Base-by-base conservation (phyloP, 2,888 invertebrate genomes). In the Phaedon cochleariae region DNA sequence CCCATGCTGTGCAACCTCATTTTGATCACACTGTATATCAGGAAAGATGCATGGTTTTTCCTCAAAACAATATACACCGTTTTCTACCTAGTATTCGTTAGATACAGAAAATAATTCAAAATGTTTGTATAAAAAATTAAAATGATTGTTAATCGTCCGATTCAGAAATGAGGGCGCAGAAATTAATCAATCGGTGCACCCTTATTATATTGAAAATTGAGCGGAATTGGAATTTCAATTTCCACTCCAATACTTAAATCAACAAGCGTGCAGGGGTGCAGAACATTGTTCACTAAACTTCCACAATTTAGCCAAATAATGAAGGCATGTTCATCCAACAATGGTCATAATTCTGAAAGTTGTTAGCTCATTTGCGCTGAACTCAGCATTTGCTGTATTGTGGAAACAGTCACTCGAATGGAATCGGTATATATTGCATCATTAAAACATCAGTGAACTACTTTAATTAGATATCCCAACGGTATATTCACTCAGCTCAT, bases 281-380 rank as follows among this genome's bases (percentile, higher is more conserved):
- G 53, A 31, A 26, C 34, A 22, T 10, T 48, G 37, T 37, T 34
- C 22, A 48, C 45, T 51, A 57, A 63, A 53, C 45, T 59, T 52
- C 54, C 48, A 15, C 54, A 64, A 49, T 64, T 64, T 60, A 41
- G 53, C 53, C 12, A 58, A 31, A 60, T 53, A 58, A 63, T 41
- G 41, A 52, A 46, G 60, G 48, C 63, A 49, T 58, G 63, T 58
- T 63, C 63, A 22, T 63, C 7, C 46, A 57, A 61, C 67, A 64
- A 61, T 61, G 58, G 61, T 61, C 51, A 61, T 64, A 64, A 61
- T 61, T 67, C 49, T 9, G 49, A 58, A 57, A 49, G 57, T 61
- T 58, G 57, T 48, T 58, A 45, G 34, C 37, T 34, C 54, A 61
- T 65, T 58, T 58, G 18, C 18, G 52, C 31, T 31, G 49, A 45